Percentiles rank a stretch among this genome's conserved stretches.
Evolutionary conservation across 2,113 vertebrate genomes (phyloP).

Genomic region (Tychaedon coryphoeus): DNA sequence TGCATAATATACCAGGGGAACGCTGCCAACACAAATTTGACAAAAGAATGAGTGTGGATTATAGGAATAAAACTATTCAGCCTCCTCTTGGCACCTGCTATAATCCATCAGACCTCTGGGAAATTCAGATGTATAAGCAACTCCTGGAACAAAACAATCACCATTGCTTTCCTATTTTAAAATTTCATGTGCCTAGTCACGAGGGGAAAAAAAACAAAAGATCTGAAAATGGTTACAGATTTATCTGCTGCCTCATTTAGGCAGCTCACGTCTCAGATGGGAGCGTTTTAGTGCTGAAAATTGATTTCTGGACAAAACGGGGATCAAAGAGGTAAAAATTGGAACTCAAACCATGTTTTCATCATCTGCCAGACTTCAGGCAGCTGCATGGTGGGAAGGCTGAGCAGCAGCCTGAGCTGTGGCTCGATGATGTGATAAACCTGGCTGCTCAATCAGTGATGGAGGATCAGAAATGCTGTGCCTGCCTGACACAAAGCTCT

Average conservation of each 20-base stretch:
- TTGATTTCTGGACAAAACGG: slow-evolving; percentile 17
- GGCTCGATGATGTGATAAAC: not conserved
- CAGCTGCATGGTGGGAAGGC: not conserved
- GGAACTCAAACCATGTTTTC: not conserved
- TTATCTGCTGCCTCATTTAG: not conserved
- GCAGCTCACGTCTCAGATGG: not conserved
- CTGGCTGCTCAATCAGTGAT: not conserved
- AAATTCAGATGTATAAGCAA: not conserved
- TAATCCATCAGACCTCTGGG: not conserved
- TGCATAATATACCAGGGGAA: not conserved
- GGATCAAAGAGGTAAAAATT: not conserved
- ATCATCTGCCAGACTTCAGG: not conserved
- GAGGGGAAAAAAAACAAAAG: not conserved
- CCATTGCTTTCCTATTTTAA: not conserved
- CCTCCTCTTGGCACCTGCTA: not conserved
- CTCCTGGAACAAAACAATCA: not conserved
- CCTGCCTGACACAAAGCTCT: not conserved
- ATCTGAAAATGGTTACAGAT: not conserved
- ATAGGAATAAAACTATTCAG: not conserved
- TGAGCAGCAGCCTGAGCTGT: not conserved
- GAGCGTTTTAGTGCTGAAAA: not conserved
- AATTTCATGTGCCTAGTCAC: not conserved
- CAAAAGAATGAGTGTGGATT: not conserved
- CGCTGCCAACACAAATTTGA: not conserved
- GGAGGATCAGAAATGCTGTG: not conserved